Conservation (phyloP, 2,113 vertebrate species). For the Cyphomyrus plagiostoma region DNA sequence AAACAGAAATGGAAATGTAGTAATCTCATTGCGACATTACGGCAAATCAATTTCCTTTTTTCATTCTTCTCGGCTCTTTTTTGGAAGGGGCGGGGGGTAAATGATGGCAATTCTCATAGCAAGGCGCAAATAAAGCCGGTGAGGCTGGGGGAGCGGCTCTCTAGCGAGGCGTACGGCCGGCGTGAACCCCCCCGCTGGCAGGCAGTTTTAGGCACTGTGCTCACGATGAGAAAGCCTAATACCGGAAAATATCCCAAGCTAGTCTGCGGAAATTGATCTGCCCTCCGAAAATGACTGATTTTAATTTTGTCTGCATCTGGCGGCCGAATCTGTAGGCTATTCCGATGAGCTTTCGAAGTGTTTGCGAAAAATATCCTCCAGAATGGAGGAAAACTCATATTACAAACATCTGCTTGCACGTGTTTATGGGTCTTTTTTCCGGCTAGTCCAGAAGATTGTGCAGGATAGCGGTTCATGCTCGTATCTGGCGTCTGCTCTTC, state of each 20-base stretch:
- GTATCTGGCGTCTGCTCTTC: not conserved
- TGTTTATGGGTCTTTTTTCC: not conserved
- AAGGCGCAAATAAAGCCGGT: constrained; percentile 69
- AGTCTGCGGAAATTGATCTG: constrained; percentile 73
- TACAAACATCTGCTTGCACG: not conserved
- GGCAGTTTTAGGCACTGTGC: constrained; percentile 60
- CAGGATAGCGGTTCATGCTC: not conserved
- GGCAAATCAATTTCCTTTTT: constrained; percentile 66
- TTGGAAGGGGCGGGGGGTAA: constrained; percentile 53
- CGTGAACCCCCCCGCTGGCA: constrained; percentile 58
- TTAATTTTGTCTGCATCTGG: constrained; percentile 63
- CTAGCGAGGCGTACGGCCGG: constrained; percentile 60
- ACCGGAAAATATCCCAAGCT: constrained; percentile 65
- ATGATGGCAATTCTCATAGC: constrained; percentile 71
- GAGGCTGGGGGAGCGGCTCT: constrained; percentile 66
- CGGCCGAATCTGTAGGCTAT: constrained; percentile 59
- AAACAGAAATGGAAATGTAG: constrained; percentile 48
- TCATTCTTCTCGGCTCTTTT: constrained; percentile 58
- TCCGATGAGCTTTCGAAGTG: constrained; percentile 45
- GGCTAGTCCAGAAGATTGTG: not conserved
- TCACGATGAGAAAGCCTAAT: constrained; percentile 65
- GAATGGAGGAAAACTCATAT: not conserved
- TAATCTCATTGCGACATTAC: constrained; percentile 53
- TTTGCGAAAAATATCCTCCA: constrained; percentile 28
- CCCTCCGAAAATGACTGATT: constrained; percentile 66